Base-by-base conservation (phyloP, 2,113 vertebrate species). In the Cyprinodon tularosa region DNA sequence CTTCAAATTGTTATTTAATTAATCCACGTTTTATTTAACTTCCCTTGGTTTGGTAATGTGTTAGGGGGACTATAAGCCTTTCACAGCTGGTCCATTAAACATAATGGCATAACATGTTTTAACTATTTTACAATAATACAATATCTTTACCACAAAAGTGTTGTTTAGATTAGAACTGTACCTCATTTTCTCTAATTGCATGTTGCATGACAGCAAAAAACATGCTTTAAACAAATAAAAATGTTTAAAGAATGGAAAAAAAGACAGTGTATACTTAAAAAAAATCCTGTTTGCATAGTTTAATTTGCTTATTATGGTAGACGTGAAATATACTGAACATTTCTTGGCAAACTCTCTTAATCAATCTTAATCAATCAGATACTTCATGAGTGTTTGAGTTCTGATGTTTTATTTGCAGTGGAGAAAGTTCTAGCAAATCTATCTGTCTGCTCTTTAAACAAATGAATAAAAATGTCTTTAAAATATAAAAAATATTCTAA, bases 401-500 rank as follows among this genome's bases (percentile, higher is more conserved):
- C 74, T 77, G 74, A 63, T 74, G 59, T 22, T 72, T 20, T 50
- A 70, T 67, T 45, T 37, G 59, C 76, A 76, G 44, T 60, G 22
- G 68, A 61, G 48, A 60, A 53, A 53, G 66, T 40, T n/a, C 4
- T 13, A 73, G 59, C 40, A 68, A 65, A 63, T 70, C 67, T 57
- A n/a, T 57, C 63, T 20, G 63, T 40, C 69, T 68, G 42, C 76
- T 80, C 68, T 70, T 38, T 44, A 36, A 60, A 57, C 71, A 86
- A 42, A 57, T 74, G 68, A 76, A 67, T 77, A 61, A 81, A 79
- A 68, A 61, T 68, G 78, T 80, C 81, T 77, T 47, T 66, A 60
- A 68, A 63, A 72, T 85, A 84, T 75, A 82, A 60, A 70, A 59
- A 48, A 69, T 17, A 71, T 57, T 72, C 65, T 81, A 86, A 84